A percentile compares a stretch with the other conserved stretches of the same genome.
phyloP scores from a whole-genome alignment of 2,113 vertebrate genomes.

The Potamarius usumacintae region DNA sequence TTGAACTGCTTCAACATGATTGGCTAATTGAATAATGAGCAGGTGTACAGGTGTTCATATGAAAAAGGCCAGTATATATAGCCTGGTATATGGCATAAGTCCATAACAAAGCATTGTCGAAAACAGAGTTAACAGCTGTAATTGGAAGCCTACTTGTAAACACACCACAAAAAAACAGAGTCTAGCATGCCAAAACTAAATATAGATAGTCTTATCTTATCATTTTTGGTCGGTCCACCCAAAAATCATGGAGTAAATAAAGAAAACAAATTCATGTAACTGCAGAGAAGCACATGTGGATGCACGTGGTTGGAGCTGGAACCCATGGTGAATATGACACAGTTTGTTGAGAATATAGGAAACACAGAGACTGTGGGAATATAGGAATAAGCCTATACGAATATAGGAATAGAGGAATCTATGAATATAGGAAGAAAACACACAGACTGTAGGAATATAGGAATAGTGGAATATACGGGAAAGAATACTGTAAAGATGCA shows the following conservation, averaged over 20 bases:
- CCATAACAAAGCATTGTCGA: not conserved
- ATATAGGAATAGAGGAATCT: not conserved
- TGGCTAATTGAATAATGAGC: not conserved
- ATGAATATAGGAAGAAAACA: not conserved
- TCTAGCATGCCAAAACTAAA: constrained; percentile 14
- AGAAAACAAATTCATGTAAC: not conserved
- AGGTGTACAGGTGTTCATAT: not conserved
- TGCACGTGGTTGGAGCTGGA: not conserved
- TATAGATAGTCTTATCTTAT: constrained; percentile 30
- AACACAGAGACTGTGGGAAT: not conserved
- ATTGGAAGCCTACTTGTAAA: not conserved
- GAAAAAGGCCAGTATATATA: not conserved
- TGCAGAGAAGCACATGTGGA: not conserved
- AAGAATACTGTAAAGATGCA: too few species aligned
- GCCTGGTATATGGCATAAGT: not conserved
- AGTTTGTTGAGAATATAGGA: not conserved
- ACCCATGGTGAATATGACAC: not conserved
- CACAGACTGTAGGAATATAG: too few species aligned
- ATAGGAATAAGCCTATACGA: not conserved
- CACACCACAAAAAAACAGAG: not conserved
- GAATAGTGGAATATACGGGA: too few species aligned
- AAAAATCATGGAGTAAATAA: constrained; percentile 1
- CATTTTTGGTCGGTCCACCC: constrained; percentile 2
- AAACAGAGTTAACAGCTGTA: not conserved
- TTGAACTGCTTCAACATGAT: not conserved